Conservation (phyloP, 2,888 invertebrate genomes). For the Synergus itoensis region DNA sequence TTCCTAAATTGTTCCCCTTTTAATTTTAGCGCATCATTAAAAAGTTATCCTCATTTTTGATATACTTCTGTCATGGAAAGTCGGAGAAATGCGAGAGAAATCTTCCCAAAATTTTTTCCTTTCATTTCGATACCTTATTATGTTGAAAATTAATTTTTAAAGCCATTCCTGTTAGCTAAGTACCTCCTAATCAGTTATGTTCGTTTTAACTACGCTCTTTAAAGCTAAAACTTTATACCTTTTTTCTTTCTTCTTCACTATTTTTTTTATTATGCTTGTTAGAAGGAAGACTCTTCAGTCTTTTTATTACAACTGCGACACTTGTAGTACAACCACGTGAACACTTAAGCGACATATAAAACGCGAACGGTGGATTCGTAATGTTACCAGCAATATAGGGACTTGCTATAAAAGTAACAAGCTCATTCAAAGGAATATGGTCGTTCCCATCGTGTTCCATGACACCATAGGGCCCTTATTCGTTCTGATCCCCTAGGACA, state of each 20-base stretch:
- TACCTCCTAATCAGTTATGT: background rate
- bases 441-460: background rate
- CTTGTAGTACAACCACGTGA: slow-evolving; percentile 23
- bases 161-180: no score
- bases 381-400: slow-evolving; percentile 20
- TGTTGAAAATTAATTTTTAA: no score
- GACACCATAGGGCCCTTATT: slow-evolving; percentile 16
- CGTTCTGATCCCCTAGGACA: background rate
- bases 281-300: background rate
- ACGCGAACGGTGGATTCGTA: slow-evolving; percentile 37
- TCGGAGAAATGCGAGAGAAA: no score
- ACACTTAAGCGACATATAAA: slow-evolving; percentile 28
- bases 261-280: slow-evolving; percentile 26
- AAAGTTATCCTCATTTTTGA: no score
- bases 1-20: no score
- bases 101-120: no score
- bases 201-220: slow-evolving; percentile 12
- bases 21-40: no score
- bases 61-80: no score
- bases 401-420: slow-evolving; percentile 36
- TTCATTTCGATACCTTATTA: no score
- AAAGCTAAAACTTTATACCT: background rate
- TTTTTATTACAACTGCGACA: slow-evolving; percentile 35
- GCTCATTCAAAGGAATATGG: slow-evolving; percentile 37
- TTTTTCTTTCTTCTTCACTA: background rate